Conservation (phyloP, 2,888 invertebrate species). For the Catocala sponsa region DNA sequence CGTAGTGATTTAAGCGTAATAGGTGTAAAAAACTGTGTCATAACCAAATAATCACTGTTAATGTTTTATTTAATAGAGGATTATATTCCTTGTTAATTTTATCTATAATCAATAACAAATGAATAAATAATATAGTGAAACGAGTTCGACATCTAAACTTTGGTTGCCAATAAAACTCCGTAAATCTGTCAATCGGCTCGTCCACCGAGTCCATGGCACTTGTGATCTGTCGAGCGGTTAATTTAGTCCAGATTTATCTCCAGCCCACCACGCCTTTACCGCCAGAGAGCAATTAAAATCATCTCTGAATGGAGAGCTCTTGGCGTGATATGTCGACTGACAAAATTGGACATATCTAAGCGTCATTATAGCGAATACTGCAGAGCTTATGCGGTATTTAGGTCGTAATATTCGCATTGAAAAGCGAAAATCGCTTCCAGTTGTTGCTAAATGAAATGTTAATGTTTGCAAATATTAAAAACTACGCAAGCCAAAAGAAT, state of each 20-base stretch:
- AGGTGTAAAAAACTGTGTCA: too few species aligned
- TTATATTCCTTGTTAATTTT: too few species aligned
- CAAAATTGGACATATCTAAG: neutral
- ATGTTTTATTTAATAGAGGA: too few species aligned
- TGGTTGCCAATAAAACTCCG: conserved; percentile 16
- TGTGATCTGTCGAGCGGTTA: conserved; percentile 25
- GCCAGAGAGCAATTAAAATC: conserved; percentile 32
- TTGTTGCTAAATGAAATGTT: too few species aligned
- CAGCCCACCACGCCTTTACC: conserved; percentile 20
- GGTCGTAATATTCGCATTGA: neutral
- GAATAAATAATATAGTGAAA: neutral
- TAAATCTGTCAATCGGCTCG: conserved; percentile 15
- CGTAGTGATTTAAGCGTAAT: too few species aligned
- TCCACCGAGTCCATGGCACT: conserved; percentile 8
- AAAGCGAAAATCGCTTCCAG: neutral
- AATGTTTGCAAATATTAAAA: too few species aligned
- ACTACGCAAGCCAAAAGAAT: too few species aligned
- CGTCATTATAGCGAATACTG: neutral
- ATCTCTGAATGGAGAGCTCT: conserved; percentile 23
- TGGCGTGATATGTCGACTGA: conserved; percentile 6
- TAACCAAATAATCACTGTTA: too few species aligned
- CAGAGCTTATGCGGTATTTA: neutral
- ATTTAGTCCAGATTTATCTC: conserved; percentile 42
- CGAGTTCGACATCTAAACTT: neutral
- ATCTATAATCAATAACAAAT: too few species aligned